Percentiles rank a stretch among this genome's conserved stretches.
Evolutionary conservation across 2,888 invertebrate genomes (phyloP).

Genomic region (Trilocha varians): DNA sequence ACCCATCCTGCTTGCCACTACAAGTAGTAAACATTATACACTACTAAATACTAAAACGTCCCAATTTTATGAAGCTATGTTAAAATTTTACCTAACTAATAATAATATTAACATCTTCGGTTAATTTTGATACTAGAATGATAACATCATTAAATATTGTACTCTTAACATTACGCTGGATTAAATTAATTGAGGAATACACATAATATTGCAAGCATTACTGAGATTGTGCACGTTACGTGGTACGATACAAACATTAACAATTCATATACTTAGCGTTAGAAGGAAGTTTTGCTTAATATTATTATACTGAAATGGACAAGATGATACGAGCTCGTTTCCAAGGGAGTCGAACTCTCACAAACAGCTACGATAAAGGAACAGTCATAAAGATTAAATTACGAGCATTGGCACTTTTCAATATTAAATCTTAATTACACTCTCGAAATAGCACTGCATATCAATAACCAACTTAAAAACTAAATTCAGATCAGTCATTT

Average conservation of each 20-base stretch:
- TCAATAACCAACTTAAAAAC: conserved; percentile 75
- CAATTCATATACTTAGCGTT: conserved; percentile 42
- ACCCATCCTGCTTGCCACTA: conserved; percentile 62
- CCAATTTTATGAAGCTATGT: conserved; percentile 74
- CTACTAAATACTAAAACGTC: conserved; percentile 72
- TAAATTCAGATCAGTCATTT: conserved; percentile 76
- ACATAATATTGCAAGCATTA: conserved; percentile 72
- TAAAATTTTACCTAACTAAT: conserved; percentile 73
- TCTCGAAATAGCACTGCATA: conserved; percentile 72
- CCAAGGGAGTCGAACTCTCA: conserved; percentile 21
- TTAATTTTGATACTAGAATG: conserved; percentile 75
- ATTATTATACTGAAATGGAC: conserved; percentile 41
- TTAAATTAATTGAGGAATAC: conserved; percentile 66
- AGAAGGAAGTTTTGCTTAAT: conserved; percentile 45
- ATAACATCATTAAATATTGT: conserved; percentile 73
- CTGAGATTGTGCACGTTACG: conserved; percentile 72
- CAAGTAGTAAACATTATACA: conserved; percentile 58
- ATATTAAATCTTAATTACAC: conserved; percentile 72
- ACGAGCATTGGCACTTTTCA: conserved; percentile 75
- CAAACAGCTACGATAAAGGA: conserved; percentile 54
- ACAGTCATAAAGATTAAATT: conserved; percentile 71
- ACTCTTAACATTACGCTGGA: conserved; percentile 72
- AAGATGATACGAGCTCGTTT: conserved; percentile 17
- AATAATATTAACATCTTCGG: conserved; percentile 73
- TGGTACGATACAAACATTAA: conserved; percentile 44